Evolutionary conservation across 2,113 vertebrate species (phyloP).

Genomic region (Malurus melanocephalus): DNA sequence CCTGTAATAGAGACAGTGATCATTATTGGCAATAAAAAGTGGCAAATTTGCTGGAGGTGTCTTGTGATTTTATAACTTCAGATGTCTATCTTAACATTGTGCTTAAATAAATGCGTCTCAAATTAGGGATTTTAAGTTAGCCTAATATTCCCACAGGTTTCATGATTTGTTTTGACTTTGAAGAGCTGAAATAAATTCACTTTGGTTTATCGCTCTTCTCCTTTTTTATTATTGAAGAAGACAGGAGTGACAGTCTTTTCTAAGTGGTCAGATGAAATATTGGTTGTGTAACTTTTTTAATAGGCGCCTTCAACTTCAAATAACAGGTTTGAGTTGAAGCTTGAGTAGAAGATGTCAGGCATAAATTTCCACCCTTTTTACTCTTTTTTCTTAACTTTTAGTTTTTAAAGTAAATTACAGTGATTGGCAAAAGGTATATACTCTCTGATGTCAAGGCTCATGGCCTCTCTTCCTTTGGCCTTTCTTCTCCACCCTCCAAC

Average conservation of each 20-base stretch:
- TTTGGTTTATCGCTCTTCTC: background rate
- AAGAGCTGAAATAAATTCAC: background rate
- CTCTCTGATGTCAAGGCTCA: background rate
- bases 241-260: background rate
- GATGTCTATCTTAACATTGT: background rate
- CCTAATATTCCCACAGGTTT: background rate
- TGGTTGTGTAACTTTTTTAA: background rate
- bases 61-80: conserved; percentile 27
- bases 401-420: background rate
- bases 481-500: background rate
- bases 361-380: background rate
- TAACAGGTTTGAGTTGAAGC: background rate
- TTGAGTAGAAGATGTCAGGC: background rate
- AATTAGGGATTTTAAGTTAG: background rate
- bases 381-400: background rate
- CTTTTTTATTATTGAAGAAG: background rate
- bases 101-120: background rate
- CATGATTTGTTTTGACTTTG: background rate
- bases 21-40: conserved; percentile 22
- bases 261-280: background rate
- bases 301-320: background rate
- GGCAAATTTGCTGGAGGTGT: conserved; percentile 10
- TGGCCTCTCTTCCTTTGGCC: background rate
- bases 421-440: background rate
- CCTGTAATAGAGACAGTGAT: background rate